Conservation (phyloP, 2,113 vertebrate species). For the Dolichotis patagonum region DNA sequence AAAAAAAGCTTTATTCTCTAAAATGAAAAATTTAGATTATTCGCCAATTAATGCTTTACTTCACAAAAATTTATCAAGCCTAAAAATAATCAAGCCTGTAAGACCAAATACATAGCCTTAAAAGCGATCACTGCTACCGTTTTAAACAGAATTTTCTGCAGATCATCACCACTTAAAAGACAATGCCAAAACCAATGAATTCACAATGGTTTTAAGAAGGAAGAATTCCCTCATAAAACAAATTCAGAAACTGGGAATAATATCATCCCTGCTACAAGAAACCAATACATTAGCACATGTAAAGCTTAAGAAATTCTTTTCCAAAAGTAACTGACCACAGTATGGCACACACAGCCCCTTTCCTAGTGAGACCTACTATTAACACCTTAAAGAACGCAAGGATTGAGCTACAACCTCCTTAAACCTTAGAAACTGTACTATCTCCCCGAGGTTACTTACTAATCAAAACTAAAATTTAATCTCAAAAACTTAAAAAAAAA, state of each 20-base stretch:
- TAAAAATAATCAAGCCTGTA: slow-evolving; percentile 57
- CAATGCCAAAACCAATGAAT: neutral
- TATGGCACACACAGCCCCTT: neutral
- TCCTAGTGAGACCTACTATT: neutral
- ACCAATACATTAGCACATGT: neutral
- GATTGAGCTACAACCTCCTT: neutral
- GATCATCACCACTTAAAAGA: neutral
- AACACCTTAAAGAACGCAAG: neutral
- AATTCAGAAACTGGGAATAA: neutral
- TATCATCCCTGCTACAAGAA: neutral
- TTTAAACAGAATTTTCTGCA: neutral
- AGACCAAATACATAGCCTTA: slow-evolving; percentile 28
- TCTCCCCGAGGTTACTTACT: slow-evolving; percentile 33
- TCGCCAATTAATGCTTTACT: slow-evolving; percentile 75
- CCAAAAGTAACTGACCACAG: neutral
- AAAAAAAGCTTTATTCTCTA: slow-evolving; percentile 81
- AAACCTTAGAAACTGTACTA: neutral
- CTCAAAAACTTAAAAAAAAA: neutral
- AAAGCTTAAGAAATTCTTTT: neutral
- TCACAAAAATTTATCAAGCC: slow-evolving; percentile 41
- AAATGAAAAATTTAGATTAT: slow-evolving; percentile 79
- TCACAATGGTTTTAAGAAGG: neutral
- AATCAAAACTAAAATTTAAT: neutral
- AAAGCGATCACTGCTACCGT: neutral
- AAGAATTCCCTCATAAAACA: neutral